Evolutionary conservation across 2,888 invertebrate species (phyloP).

Genomic region (Spatulosminthurus flaviceps): DNA sequence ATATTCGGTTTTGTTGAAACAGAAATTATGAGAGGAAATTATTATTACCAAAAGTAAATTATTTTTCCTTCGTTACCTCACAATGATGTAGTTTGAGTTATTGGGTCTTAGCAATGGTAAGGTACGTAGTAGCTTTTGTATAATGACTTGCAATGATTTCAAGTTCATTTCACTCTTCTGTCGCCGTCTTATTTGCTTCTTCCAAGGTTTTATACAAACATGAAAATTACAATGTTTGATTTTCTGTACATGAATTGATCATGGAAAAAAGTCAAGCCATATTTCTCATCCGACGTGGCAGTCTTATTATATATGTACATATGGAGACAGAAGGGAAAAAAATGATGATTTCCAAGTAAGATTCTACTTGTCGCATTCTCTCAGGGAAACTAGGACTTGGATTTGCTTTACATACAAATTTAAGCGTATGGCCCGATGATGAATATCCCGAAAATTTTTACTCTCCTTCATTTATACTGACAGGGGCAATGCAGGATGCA

Average conservation of each 20-base stretch:
- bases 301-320: background rate
- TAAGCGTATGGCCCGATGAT: conserved; percentile 13
- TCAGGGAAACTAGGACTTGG: background rate
- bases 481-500: background rate
- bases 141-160: background rate
- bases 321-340: no score
- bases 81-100: background rate
- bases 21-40: conserved; percentile 51
- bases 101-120: no score
- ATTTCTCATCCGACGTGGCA: background rate
- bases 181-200: background rate
- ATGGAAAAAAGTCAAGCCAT: background rate
- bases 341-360: background rate
- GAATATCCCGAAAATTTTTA: conserved; percentile 22
- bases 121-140: background rate
- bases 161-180: conserved; percentile 16
- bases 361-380: background rate
- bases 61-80: conserved; percentile 36
- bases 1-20: conserved; percentile 52
- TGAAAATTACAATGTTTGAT: conserved; percentile 21
- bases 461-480: background rate
- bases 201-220: background rate
- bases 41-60: conserved; percentile 41
- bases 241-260: conserved; percentile 11
- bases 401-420: background rate